Evolutionary conservation across 2,888 invertebrate genomes (phyloP).

Genomic region (Baronia brevicornis): DNA sequence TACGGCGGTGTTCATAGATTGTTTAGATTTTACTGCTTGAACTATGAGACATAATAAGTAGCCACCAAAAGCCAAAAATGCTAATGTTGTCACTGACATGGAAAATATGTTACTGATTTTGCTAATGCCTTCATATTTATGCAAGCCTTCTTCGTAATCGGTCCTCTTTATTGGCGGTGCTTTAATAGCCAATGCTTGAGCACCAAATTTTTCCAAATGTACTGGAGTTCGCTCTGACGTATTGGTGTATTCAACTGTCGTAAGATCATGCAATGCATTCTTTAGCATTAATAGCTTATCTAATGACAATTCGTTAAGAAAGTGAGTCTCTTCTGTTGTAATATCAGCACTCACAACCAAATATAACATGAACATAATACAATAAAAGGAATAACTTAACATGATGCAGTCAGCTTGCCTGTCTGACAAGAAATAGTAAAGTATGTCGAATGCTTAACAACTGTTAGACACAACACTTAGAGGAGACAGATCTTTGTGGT

Average conservation of each 20-base stretch:
- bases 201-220: conserved; percentile 48
- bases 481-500: conserved; percentile 43
- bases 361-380: too few relatives aligned
- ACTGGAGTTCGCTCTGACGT: conserved; percentile 34
- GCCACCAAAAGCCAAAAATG: conserved; percentile 90
- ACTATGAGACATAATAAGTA: conserved; percentile 86
- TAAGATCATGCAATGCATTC: conserved; percentile 52
- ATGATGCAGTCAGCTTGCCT: conserved; percentile 4
- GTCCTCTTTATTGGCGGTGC: conserved; percentile 49
- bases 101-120: conserved; percentile 86
- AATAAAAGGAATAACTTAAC: too few relatives aligned
- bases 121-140: conserved; percentile 67
- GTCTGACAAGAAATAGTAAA: conserved; percentile 4
- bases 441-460: too few relatives aligned
- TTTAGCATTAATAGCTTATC: conserved; percentile 80
- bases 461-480: too few relatives aligned
- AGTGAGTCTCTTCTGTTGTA: conserved; percentile 53
- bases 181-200: conserved; percentile 58
- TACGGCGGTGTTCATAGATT: conserved; percentile 39
- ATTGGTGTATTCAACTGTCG: conserved; percentile 39
- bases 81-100: conserved; percentile 84
- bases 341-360: conserved; percentile 28
- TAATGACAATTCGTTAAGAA: conserved; percentile 81
- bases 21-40: conserved; percentile 82
- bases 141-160: conserved; percentile 64